These are phyloP conservation scores for Haliclona indistincta DNA, from an alignment of 37 sponge, comb jelly and placozoan genomes.

Conservation along the genomic window DNA sequence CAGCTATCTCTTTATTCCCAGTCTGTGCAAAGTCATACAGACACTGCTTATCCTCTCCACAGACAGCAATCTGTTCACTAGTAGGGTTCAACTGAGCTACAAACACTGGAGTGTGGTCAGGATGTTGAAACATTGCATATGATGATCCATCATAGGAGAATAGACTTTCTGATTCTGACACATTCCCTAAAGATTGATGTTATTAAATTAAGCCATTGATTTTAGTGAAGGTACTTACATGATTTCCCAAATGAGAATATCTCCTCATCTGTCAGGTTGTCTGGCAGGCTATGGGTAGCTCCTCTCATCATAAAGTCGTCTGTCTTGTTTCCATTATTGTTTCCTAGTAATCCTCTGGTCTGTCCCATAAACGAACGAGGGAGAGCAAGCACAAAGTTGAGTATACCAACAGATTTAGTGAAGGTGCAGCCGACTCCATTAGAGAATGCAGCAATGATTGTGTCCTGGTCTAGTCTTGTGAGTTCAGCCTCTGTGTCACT, in stretches of 20 bases:
- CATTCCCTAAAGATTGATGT: no score
- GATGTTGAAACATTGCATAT: no score
- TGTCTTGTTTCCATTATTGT: constrained; percentile 54
- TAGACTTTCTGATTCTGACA: no score
- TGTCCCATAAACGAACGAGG: constrained; percentile 27
- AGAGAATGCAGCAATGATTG: constrained; percentile 13
- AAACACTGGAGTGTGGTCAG: constrained; percentile 52
- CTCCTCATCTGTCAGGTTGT: no score
- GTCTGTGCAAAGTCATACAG: constrained; percentile 68
- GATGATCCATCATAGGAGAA: no score
- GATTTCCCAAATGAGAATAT: no score
- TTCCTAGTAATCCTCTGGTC: constrained; percentile 72
- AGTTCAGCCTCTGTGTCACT: background rate
- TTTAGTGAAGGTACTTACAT: no score
- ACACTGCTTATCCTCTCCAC: constrained; percentile 38
- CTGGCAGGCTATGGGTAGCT: no score
- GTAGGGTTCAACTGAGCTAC: constrained; percentile 37
- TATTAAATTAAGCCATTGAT: no score
- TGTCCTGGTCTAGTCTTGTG: background rate
- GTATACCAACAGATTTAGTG: background rate
- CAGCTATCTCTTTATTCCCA: constrained; percentile 34
- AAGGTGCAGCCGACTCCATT: constrained; percentile 39
- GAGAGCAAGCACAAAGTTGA: constrained; percentile 19
- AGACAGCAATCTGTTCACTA: constrained; percentile 2
- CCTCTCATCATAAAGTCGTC: constrained; percentile 70